Evolutionary conservation across 2,888 invertebrate genomes (phyloP).

Genomic region (Aphidoletes aphidimyza): DNA sequence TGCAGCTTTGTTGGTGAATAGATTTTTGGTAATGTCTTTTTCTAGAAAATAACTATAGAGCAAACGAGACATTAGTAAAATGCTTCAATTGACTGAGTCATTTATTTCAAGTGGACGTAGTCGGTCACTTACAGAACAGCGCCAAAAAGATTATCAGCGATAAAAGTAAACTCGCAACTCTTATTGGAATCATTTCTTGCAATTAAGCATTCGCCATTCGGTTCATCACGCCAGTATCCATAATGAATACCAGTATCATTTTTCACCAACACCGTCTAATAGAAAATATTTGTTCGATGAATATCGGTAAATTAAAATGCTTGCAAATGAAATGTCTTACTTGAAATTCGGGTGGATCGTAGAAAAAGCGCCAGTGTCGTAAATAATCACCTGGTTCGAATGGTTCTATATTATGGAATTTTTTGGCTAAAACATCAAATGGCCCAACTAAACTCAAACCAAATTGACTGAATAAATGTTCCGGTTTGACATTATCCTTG

Average conservation of each 20-base stretch:
- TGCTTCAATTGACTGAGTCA: background rate
- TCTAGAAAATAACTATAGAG: constrained; percentile 61
- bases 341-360: constrained; percentile 95
- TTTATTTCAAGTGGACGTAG: constrained; percentile 68
- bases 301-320: background rate
- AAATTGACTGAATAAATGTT: constrained; percentile 73
- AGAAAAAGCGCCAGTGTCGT: constrained; percentile 89
- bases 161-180: constrained; percentile 75
- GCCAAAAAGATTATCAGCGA: constrained; percentile 84
- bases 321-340: constrained; percentile 63
- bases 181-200: constrained; percentile 79
- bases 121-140: constrained; percentile 71
- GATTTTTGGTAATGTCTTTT: constrained; percentile 65
- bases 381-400: constrained; percentile 74
- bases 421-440: constrained; percentile 81
- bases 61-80: constrained; percentile 21
- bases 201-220: constrained; percentile 79
- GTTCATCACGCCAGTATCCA: constrained; percentile 90
- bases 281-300: constrained; percentile 58
- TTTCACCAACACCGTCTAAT: constrained; percentile 77
- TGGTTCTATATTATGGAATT: constrained; percentile 68
- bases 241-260: constrained; percentile 81
- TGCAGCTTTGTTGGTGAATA: constrained; percentile 74
- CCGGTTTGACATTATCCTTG: constrained; percentile 68
- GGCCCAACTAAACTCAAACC: constrained; percentile 85